Percentiles rank a stretch among this genome's conserved stretches.
Conservation (phyloP, 2,113 vertebrate genomes). For the Dryoscopus gambensis region DNA sequence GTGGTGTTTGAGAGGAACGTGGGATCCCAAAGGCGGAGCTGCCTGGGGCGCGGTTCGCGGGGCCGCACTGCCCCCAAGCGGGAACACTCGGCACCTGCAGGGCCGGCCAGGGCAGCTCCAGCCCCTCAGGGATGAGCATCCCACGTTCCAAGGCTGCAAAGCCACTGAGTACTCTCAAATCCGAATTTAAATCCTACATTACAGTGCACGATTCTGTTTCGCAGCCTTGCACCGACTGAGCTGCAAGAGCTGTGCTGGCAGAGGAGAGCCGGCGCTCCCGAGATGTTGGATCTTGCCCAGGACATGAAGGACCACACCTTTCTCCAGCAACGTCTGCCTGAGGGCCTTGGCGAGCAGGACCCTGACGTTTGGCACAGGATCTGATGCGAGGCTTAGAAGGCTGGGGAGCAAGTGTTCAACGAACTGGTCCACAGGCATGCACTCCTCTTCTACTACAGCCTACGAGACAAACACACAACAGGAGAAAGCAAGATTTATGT, state of each 20-base stretch:
- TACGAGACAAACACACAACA: background rate
- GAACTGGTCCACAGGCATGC: slow-evolving; percentile 85
- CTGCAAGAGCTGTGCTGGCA: background rate
- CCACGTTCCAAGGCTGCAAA: background rate
- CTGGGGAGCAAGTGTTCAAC: slow-evolving; percentile 83
- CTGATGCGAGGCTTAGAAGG: slow-evolving; percentile 82
- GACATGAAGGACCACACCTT: slow-evolving; percentile 65
- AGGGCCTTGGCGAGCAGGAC: slow-evolving; percentile 87
- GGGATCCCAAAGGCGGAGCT: accelerated
- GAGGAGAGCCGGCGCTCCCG: background rate
- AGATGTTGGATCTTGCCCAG: background rate
- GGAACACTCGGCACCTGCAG: background rate
- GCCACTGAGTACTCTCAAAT: accelerated
- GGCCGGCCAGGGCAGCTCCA: accelerated
- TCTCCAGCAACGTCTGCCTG: slow-evolving; percentile 83
- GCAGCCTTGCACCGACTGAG: too few relatives aligned
- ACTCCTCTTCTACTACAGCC: slow-evolving; percentile 83
- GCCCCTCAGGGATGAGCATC: accelerated
- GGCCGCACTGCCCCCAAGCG: background rate
- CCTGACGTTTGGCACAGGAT: slow-evolving; percentile 85
- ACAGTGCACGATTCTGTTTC: accelerated
- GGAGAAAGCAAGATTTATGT: background rate
- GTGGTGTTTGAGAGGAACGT: accelerated
- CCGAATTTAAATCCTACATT: background rate
- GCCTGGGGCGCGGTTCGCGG: background rate